These are phyloP conservation scores for Ancistrus triradiatus DNA, from an alignment of 2,113 vertebrate species.

Conservation along the genomic window DNA sequence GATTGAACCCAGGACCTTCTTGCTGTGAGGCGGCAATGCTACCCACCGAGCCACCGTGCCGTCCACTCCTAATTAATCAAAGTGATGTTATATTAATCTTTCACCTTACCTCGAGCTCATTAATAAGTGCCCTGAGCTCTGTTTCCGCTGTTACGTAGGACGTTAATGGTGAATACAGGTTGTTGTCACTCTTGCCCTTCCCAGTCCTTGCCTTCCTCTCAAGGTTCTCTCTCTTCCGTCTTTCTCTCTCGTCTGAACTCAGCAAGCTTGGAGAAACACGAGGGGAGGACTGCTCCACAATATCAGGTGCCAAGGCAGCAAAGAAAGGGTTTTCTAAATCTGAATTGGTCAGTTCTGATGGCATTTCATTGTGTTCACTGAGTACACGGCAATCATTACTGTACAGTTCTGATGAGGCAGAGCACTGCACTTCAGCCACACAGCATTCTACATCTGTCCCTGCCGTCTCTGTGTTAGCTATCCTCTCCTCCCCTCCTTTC, in stretches of 20 bases:
- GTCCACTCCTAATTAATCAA: background rate
- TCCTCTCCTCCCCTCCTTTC: background rate
- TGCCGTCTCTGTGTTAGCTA: background rate
- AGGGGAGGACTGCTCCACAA: constrained; percentile 59
- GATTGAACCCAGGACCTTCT: too few relatives aligned
- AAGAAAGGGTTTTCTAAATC: constrained; percentile 63
- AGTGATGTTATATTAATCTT: too few relatives aligned
- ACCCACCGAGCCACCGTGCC: too few relatives aligned
- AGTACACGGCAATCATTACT: background rate
- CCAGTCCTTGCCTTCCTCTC: constrained; percentile 66
- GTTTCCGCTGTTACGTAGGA: constrained; percentile 88
- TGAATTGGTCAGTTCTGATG: constrained; percentile 35
- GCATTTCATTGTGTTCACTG: background rate
- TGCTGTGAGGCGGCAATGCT: too few relatives aligned
- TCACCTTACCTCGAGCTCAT: constrained; percentile 81
- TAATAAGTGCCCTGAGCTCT: constrained; percentile 81
- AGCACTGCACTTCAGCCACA: background rate
- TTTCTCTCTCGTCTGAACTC: constrained; percentile 68
- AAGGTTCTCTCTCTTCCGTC: constrained; percentile 76
- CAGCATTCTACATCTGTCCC: background rate
- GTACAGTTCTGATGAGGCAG: background rate
- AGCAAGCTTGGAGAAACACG: constrained; percentile 61
- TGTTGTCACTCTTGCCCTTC: constrained; percentile 49
- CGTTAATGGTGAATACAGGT: constrained; percentile 82
- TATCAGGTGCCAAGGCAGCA: constrained; percentile 69